Evolutionary conservation across 2,113 vertebrate genomes (phyloP), one percentile per base, ranked within the genome.

Genomic region (Chrysemys picta): DNA sequence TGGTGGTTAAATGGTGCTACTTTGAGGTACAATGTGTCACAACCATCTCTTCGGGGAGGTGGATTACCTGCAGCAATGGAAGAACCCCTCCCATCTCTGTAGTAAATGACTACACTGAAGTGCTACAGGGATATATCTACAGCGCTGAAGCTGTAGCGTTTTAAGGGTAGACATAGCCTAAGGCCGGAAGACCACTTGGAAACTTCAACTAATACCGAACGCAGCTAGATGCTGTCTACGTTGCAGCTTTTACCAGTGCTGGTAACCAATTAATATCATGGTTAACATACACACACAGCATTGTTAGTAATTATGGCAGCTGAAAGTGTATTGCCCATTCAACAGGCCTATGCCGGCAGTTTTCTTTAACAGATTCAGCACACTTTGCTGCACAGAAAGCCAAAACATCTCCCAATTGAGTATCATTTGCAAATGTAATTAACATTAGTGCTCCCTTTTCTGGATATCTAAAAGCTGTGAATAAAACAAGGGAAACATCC

Each of bases 401-500:
- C 8, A 49, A 50, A 82, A 90, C 76, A 49, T 13, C 83, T 96
- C 85, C 88, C 90, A 95, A 78, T 21, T 84, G 87, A 89, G 1
- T 65, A 93, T 54, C 1, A 0, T 90, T 84, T 93, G 90, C 88
- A 95, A 89, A 94, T 80, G n/a, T 62, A 94, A 94, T 94, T 6
- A 91, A 16, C 69, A 87, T 91, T 69, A 94, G 42, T 56, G 69
- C 53, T n/a, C 81, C 89, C 92, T 86, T 38, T 95, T 94, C 84
- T 29, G 13, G 59, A 54, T 62, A 50, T 76, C 84, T 85, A 25
- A 47, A 78, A 78, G 42, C 38, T 27, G 42, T 49, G 93, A 47
- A 79, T 38, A 94, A 89, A 96, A 94, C 50, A 52, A 93, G n/a
- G 90, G 87, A 27, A 89, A 6, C 81, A 96, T 10, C 14, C 88